These are phyloP conservation scores for Molossus alvarezi DNA, from an alignment of 2,797 vertebrate genomes.

Conservation along the genomic window DNA sequence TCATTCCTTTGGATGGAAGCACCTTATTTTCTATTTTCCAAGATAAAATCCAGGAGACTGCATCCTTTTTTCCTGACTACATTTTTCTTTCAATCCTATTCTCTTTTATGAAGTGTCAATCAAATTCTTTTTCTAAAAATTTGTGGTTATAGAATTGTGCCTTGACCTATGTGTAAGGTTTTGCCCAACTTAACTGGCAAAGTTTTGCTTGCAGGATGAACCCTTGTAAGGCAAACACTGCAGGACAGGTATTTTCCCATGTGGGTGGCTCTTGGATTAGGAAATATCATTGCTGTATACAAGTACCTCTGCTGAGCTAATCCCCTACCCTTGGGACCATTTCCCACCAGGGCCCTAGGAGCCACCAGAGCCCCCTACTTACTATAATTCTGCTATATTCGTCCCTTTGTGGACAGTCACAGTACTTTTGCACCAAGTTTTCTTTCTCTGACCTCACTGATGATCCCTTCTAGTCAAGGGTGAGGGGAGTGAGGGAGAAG, in stretches of 20 bases:
- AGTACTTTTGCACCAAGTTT: background rate
- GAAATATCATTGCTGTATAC: background rate
- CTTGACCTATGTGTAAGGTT: constrained; percentile 41
- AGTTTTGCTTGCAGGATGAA: constrained; percentile 18
- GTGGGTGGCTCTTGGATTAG: background rate
- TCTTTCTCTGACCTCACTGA: background rate
- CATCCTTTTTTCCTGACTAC: constrained; percentile 19
- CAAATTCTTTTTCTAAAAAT: constrained; percentile 61
- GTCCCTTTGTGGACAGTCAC: background rate
- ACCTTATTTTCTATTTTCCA: constrained; percentile 55
- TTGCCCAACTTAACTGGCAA: constrained; percentile 39
- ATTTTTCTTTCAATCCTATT: constrained; percentile 58
- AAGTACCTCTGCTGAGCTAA: background rate
- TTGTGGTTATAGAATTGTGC: background rate
- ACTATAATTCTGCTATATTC: background rate
- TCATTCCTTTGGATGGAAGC: background rate
- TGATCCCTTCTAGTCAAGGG: background rate
- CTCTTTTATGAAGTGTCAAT: constrained; percentile 39
- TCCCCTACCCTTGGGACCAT: background rate
- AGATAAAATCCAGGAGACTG: constrained; percentile 57
- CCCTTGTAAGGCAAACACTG: background rate
- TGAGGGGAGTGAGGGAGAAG: background rate
- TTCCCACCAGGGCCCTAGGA: background rate
- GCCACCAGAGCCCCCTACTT: background rate
- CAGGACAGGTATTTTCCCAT: background rate